Percentiles rank a stretch among this genome's conserved stretches.
phyloP scores from a whole-genome alignment of 2,888 invertebrate species.

The Anaspis maculata region DNA sequence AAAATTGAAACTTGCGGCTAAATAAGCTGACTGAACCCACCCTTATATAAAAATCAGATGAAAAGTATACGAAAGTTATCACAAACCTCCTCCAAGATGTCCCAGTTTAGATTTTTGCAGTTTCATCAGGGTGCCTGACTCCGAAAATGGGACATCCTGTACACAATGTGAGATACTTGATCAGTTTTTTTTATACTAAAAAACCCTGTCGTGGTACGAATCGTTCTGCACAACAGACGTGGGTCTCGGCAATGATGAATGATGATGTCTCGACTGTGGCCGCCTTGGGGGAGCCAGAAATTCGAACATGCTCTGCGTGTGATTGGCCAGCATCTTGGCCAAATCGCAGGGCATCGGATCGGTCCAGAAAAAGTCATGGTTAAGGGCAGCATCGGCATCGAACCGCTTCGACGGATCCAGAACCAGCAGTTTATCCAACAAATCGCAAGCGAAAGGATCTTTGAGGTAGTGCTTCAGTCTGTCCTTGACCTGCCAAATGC shows the following conservation, averaged over 20 bases:
- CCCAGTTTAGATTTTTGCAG: too few relatives aligned
- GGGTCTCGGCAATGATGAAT: conserved; percentile 49
- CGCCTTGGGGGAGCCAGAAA: conserved; percentile 73
- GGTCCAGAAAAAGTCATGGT: conserved; percentile 98
- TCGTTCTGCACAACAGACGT: conserved; percentile 56
- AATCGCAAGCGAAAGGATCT: conserved; percentile 85
- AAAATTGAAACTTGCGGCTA: too few relatives aligned
- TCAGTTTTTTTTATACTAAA: too few relatives aligned
- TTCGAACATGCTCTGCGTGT: conserved; percentile 91
- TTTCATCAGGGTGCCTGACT: too few relatives aligned
- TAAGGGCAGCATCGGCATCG: conserved; percentile 87
- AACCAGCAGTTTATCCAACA: conserved; percentile 84
- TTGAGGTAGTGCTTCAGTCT: conserved; percentile 82
- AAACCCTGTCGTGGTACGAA: conserved; percentile 79
- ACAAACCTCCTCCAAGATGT: too few relatives aligned
- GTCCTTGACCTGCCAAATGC: conserved; percentile 55
- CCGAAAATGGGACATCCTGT: too few relatives aligned
- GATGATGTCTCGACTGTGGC: conserved; percentile 59
- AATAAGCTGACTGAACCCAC: too few relatives aligned
- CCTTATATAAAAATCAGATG: too few relatives aligned
- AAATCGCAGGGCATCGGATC: conserved; percentile 93
- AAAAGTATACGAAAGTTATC: too few relatives aligned
- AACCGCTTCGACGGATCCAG: conserved; percentile 84
- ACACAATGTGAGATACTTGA: too few relatives aligned
- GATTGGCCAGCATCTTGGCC: conserved; percentile 85